Base-by-base conservation (phyloP, 2,888 invertebrate genomes). In the Ectemnius continuus region DNA sequence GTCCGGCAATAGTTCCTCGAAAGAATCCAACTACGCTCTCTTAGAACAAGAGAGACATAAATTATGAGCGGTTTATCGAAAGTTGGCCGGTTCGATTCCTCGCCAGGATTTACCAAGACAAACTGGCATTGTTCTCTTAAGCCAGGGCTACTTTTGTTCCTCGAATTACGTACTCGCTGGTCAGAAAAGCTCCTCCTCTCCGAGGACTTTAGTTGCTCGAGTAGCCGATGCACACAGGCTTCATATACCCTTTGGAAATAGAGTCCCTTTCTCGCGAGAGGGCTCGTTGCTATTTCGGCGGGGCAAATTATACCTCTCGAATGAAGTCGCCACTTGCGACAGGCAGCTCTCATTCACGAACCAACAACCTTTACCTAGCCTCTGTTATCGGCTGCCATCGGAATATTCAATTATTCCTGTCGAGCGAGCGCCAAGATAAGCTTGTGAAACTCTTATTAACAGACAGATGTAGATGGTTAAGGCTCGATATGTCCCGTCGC, bases 91-190 rank as follows among this genome's bases (percentile, higher is more conserved):
- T 70, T 23, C 73, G 70, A 78, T 76, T 73, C 48, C 66, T 67
- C 71, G 68, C n/a, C 67, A 70, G 45, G 63, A 73, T 67, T 63
- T 47, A 75, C 67, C 80, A 82, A 81, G 81, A 76, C 76, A 80
- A 82, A 80, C 83, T 81, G 67, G 76, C 75, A 80, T 84, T 84
- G 83, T 84, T 84, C 83, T 72, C 56, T 73, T 82, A 78, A 82
- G 75, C 76, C 69, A 83, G 76, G 72, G 74, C 75, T 62, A 73
- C 75, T 77, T 81, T 85, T 85, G 81, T 85, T 83, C 73, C 8
- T 61, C 46, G 36, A 63, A 59, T 28, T 66, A 26, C 23, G 59
- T 77, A 70, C 58, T 77, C 72, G 26, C 72, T 18, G 62, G n/a
- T 26, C n/a, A 26, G 64, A 65, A 56, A 70, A 72, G 58, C 64